These are phyloP conservation scores for Marisa cornuarietis DNA, from an alignment of 1,140 invertebrate genomes.

Conservation along the genomic window DNA sequence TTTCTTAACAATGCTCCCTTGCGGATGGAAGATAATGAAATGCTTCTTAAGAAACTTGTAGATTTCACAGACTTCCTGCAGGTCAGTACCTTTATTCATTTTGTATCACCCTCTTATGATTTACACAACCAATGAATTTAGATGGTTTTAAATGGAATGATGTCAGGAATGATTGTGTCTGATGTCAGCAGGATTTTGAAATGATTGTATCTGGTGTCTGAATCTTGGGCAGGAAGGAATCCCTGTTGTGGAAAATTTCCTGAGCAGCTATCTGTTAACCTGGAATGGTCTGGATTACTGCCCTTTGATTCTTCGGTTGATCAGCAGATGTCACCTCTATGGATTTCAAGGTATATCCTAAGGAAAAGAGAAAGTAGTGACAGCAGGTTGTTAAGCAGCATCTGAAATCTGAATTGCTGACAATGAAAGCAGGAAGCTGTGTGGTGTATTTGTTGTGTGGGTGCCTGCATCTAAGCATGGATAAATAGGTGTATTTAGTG, in stretches of 20 bases:
- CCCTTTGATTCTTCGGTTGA: slow-evolving; percentile 33
- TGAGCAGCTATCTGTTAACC: slow-evolving; percentile 30
- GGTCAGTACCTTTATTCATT: slow-evolving; percentile 7
- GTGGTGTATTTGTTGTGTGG: too few relatives aligned
- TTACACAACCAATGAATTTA: too few relatives aligned
- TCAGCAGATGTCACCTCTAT: slow-evolving; percentile 35
- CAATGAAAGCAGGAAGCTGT: too few relatives aligned
- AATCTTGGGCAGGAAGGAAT: slow-evolving; percentile 40
- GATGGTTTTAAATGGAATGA: too few relatives aligned
- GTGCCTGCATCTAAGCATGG: background rate
- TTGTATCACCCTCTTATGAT: too few relatives aligned
- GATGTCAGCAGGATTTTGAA: too few relatives aligned
- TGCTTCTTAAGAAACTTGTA: slow-evolving; percentile 29
- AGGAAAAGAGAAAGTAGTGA: too few relatives aligned
- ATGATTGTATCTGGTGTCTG: too few relatives aligned
- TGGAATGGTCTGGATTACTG: slow-evolving; percentile 46
- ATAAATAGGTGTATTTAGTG: background rate
- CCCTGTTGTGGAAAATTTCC: slow-evolving; percentile 39
- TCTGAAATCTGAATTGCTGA: too few relatives aligned
- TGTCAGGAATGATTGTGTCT: too few relatives aligned
- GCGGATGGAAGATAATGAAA: slow-evolving; percentile 31
- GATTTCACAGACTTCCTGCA: slow-evolving; percentile 41
- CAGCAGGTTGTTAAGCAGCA: too few relatives aligned
- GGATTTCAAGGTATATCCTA: slow-evolving; percentile 29
- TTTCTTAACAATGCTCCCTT: slow-evolving; percentile 26